Evolutionary conservation across 2,888 invertebrate genomes (phyloP).

Genomic region (Coremacera marginata): DNA sequence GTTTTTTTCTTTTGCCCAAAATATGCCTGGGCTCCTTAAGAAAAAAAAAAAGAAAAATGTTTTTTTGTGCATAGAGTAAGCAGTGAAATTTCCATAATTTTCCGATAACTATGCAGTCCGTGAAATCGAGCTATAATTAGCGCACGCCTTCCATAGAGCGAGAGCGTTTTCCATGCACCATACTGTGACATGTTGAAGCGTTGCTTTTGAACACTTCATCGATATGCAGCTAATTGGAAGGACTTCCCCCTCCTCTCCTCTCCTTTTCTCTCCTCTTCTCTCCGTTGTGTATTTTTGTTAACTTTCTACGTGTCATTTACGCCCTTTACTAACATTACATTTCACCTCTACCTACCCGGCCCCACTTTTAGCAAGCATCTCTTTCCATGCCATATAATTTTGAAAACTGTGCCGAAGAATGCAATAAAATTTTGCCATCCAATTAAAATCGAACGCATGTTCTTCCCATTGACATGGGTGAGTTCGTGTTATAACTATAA

Average conservation of each 20-base stretch:
- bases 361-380: neutral
- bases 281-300: neutral
- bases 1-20: slow-evolving; percentile 43
- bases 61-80: neutral
- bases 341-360: neutral
- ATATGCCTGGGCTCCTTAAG: slow-evolving; percentile 15
- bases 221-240: slow-evolving; percentile 14
- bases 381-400: slow-evolving; percentile 5
- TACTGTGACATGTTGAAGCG: neutral
- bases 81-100: slow-evolving; percentile 68
- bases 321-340: neutral
- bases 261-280: neutral
- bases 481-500: neutral
- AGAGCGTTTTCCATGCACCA: neutral
- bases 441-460: slow-evolving; percentile 18
- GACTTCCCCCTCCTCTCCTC: neutral
- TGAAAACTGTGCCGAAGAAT: neutral
- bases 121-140: slow-evolving; percentile 69
- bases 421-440: slow-evolving; percentile 22
- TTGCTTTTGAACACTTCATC: slow-evolving; percentile 2
- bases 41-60: slow-evolving; percentile 16
- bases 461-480: neutral
- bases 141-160: slow-evolving; percentile 41
- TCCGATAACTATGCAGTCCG: slow-evolving; percentile 68
- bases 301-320: neutral